These are phyloP conservation scores for Pollicipes pollicipes DNA, from an alignment of 1,140 invertebrate genomes.

Conservation along the genomic window DNA sequence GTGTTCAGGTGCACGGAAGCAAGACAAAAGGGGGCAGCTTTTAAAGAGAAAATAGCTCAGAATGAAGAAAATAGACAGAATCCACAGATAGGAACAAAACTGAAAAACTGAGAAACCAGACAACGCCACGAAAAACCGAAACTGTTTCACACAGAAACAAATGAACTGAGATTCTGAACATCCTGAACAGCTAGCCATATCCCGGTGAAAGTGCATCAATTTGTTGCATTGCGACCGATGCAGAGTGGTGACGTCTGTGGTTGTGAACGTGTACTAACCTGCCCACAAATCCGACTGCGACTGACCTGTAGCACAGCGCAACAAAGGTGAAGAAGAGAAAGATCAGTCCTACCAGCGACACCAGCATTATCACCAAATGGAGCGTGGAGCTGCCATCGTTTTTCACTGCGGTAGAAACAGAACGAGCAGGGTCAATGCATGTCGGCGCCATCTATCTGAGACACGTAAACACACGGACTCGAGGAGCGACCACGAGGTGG, in stretches of 20 bases:
- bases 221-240: neutral
- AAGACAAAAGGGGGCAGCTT: no score
- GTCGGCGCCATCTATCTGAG: neutral
- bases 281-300: neutral
- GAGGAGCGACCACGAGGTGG: neutral
- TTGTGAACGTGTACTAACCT: constrained; percentile 1
- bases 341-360: constrained; percentile 94
- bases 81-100: no score
- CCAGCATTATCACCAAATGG: constrained; percentile 90
- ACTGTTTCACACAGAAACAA: no score
- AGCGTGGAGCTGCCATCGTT: constrained; percentile 33
- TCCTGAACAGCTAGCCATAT: no score
- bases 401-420: constrained; percentile 1
- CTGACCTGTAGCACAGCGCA: constrained; percentile 94
- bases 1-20: neutral
- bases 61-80: no score
- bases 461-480: neutral
- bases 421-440: neutral
- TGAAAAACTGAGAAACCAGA: no score
- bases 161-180: no score
- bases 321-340: constrained; percentile 94
- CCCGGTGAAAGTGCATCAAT: neutral
- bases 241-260: neutral
- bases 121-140: no score
- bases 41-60: no score